phyloP scores from a whole-genome alignment of 2,113 vertebrate species.

The Struthidea cinerea region DNA sequence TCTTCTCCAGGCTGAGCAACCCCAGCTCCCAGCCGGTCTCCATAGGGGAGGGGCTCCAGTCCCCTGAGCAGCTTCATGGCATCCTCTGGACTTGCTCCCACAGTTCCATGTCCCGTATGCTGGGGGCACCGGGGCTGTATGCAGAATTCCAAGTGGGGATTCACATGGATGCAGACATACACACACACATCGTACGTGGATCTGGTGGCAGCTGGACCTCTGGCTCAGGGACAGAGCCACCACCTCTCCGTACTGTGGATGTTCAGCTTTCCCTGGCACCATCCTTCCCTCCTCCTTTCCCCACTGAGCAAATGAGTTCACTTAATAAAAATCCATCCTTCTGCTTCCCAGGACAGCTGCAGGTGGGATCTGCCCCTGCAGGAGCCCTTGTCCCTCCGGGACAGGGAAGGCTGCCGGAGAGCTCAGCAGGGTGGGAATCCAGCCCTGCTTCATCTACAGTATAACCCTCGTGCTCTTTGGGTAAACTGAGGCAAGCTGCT shows the following conservation, averaged over 20 bases:
- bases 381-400: not conserved
- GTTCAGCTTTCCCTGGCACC: not conserved
- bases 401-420: not conserved
- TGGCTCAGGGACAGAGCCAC: not conserved
- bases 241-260: not conserved
- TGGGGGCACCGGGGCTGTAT: not conserved
- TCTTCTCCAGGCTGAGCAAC: not conserved
- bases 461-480: not conserved
- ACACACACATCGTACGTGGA: no score
- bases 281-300: not conserved
- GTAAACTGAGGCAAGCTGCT: not conserved
- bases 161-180: not conserved
- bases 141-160: not conserved
- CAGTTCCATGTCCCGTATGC: accelerated
- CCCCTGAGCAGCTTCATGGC: not conserved
- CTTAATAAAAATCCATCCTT: not conserved
- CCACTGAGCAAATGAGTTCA: not conserved
- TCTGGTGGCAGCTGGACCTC: not conserved
- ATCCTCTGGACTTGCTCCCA: not conserved
- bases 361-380: not conserved
- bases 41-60: not conserved
- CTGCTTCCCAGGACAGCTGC: not conserved
- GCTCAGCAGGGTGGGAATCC: not conserved
- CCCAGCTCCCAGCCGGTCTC: no score
- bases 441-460: not conserved